Conservation (phyloP, 35 echinoderm and acorn worm genomes). For the Apostichopus japonicus region DNA sequence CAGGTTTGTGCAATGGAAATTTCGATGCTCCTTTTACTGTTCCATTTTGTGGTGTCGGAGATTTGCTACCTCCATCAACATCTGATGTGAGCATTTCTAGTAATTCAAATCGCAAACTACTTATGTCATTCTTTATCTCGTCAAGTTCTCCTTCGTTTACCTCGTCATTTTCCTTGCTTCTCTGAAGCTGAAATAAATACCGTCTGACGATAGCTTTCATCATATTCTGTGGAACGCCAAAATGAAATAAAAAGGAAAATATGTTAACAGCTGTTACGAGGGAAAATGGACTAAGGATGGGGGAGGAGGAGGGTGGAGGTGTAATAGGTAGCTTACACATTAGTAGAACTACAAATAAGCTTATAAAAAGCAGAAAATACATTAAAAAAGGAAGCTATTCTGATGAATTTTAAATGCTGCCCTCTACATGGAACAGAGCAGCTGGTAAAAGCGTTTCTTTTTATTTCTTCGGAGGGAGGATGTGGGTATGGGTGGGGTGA, state of each 20-base stretch:
- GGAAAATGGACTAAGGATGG: not conserved
- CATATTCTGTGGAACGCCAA: slow-evolving; percentile 66
- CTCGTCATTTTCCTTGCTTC: slow-evolving; percentile 91
- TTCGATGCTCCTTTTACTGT: not conserved
- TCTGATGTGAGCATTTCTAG: slow-evolving; percentile 61
- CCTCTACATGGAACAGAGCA: too few relatives aligned
- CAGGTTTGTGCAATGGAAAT: not conserved
- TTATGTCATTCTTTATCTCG: slow-evolving; percentile 98
- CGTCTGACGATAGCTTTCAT: slow-evolving; percentile 85
- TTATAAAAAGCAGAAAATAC: too few relatives aligned
- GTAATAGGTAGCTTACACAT: too few relatives aligned
- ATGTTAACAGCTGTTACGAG: too few relatives aligned
- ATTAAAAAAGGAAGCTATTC: too few relatives aligned
- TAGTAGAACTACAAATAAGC: too few relatives aligned
- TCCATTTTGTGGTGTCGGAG: not conserved
- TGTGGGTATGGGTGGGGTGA: too few relatives aligned
- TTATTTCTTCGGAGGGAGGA: too few relatives aligned
- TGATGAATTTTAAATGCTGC: too few relatives aligned
- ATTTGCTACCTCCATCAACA: not conserved
- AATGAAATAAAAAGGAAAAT: not conserved
- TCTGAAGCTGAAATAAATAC: slow-evolving; percentile 93
- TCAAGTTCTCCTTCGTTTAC: slow-evolving; percentile 98
- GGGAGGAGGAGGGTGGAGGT: not conserved
- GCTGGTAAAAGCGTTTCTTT: too few relatives aligned
- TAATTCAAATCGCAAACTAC: slow-evolving; percentile 90